Evolutionary conservation across 2,113 vertebrate genomes (phyloP), one percentile per base, ranked within the genome.

Genomic region (Apus apus): DNA sequence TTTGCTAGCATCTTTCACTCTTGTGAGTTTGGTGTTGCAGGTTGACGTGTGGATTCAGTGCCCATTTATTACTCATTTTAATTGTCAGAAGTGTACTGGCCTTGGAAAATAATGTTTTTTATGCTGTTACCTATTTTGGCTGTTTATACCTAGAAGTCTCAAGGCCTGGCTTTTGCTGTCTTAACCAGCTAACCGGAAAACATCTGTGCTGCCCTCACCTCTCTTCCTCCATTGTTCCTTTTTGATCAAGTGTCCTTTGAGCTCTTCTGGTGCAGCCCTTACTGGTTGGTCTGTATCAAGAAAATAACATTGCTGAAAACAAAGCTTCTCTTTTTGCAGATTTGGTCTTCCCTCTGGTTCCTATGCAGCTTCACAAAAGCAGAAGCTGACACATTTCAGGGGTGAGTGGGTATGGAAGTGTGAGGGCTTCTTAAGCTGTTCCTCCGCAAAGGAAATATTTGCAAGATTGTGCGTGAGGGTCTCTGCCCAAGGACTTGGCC

Each of bases 351-450:
- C 6, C 2, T 16, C 26, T 26, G 29, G 11, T 38, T 89, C 34
- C 15, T 17, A 7, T 1, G 3, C 14, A 50, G 27, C 20, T 11
- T 40, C 58, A 60, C 14, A 45, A 74, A 56, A 79, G 6, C 11
- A 34, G 45, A 13, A 1, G 1, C 22, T 68, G 38, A 25, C 19
- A 29, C 11, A 16, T 19, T 38, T 74, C 45, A 58, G 25, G 21
- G 6, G 7, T 34, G 51, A 21, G 14, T 1, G 8, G 43, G 10
- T 30, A 85, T 0, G 1, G 5, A 40, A 6, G 5, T 9, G 1
- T 1, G 6, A 76, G 13, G 17, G 20, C 11, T 83, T 32, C 15
- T 30, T 11, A 83, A 68, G 32, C 2, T 46, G 1, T 13, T 68
- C 11, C 5, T 51, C 8, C 5, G 6, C 0, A 0, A n/a, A 66